Conservation (phyloP, 1,140 invertebrate species). For the Magallana gigas region DNA sequence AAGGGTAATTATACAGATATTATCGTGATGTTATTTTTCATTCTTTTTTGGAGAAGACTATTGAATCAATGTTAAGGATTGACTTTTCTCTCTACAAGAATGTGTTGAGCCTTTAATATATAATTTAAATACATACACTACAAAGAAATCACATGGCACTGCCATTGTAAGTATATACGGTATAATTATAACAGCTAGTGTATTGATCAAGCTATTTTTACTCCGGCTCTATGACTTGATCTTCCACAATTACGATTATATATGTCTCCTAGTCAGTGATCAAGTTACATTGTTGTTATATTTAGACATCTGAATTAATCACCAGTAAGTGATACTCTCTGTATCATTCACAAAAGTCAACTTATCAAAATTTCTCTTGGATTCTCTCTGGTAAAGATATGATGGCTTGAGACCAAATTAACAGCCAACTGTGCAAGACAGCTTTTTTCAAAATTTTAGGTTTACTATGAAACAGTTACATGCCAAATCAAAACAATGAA, state of each 20-base stretch:
- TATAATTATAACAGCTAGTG: neutral
- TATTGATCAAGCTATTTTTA: conserved; percentile 29
- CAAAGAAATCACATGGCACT: neutral
- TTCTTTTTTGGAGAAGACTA: neutral
- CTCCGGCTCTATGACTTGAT: neutral
- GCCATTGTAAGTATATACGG: neutral
- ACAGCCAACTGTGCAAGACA: too few relatives aligned
- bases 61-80: conserved; percentile 20
- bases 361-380: too few relatives aligned
- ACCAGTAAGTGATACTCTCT: too few relatives aligned
- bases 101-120: neutral
- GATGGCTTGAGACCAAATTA: too few relatives aligned
- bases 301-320: too few relatives aligned
- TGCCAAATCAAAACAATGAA: too few relatives aligned
- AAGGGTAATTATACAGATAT: neutral
- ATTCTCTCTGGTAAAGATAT: too few relatives aligned
- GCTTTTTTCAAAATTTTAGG: too few relatives aligned
- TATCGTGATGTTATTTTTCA: conserved; percentile 11
- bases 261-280: neutral
- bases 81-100: neutral
- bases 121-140: neutral
- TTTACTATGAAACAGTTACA: too few relatives aligned
- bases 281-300: neutral
- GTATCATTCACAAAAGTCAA: too few relatives aligned
- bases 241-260: conserved; percentile 10